phyloP scores from a whole-genome alignment of 2,113 vertebrate genomes.

The Ctenomys sociabilis region DNA sequence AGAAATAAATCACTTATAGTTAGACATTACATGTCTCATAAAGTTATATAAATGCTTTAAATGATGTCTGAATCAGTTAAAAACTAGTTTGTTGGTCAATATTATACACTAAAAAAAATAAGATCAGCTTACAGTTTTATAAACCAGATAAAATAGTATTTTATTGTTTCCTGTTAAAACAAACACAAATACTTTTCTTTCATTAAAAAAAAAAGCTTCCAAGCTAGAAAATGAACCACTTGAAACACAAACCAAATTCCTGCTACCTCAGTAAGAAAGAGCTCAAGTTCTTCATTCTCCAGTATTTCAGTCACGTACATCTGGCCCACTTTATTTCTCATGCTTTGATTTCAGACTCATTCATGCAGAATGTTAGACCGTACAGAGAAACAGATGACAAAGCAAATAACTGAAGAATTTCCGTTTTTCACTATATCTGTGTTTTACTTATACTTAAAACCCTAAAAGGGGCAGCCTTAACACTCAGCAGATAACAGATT shows the following conservation, averaged over 20 bases:
- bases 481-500: neutral
- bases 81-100: slow-evolving; percentile 14
- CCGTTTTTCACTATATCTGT: neutral
- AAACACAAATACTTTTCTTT: neutral
- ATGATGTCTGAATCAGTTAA: neutral
- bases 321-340: slow-evolving; percentile 37
- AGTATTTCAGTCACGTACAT: neutral
- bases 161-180: slow-evolving; percentile 36
- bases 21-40: neutral
- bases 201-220: slow-evolving; percentile 6
- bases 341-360: slow-evolving; percentile 41
- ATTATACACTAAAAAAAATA: neutral
- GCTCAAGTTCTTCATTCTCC: neutral
- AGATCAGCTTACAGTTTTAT: neutral
- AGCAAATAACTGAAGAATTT: neutral
- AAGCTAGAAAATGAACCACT: neutral
- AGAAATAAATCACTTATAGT: neutral
- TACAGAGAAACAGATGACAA: neutral
- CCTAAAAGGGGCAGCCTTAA: neutral
- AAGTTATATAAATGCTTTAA: neutral
- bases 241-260: slow-evolving; percentile 31
- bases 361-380: slow-evolving; percentile 27
- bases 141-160: slow-evolving; percentile 14
- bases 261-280: slow-evolving; percentile 36
- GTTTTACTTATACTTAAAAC: slow-evolving; percentile 25